These are phyloP conservation scores for Tenthredo distinguenda DNA, from an alignment of 2,888 invertebrate species.

Conservation along the genomic window DNA sequence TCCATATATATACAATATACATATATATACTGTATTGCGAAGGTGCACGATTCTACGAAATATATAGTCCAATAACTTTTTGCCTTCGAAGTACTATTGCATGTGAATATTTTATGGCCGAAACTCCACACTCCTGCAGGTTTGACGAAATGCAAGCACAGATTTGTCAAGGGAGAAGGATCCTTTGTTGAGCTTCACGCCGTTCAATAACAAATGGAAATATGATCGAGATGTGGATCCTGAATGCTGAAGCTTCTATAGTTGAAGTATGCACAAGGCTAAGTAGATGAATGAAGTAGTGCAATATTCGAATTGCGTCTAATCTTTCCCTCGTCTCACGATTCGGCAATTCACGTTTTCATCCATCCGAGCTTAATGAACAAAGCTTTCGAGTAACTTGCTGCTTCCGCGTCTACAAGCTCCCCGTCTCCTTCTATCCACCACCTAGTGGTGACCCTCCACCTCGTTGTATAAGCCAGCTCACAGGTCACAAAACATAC, in stretches of 20 bases:
- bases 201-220: constrained; percentile 10
- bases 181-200: neutral
- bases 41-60: neutral
- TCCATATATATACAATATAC: neutral
- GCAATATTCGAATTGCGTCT: neutral
- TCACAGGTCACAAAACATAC: constrained; percentile 51
- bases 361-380: constrained; percentile 40
- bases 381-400: constrained; percentile 19
- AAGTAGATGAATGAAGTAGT: neutral
- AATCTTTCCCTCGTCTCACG: constrained; percentile 18
- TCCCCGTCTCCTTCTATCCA: constrained; percentile 2
- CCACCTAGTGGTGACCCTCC: neutral
- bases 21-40: constrained; percentile 1
- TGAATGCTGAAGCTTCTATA: neutral
- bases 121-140: neutral
- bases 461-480: constrained; percentile 10
- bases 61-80: constrained; percentile 31
- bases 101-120: neutral
- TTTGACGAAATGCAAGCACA: neutral
- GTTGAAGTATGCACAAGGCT: neutral
- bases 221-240: neutral
- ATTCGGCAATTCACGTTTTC: constrained; percentile 47
- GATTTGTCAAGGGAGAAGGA: neutral
- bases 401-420: neutral
- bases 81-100: constrained; percentile 2